Conservation (phyloP, 2,888 invertebrate genomes). For the Chouioia cunea region DNA sequence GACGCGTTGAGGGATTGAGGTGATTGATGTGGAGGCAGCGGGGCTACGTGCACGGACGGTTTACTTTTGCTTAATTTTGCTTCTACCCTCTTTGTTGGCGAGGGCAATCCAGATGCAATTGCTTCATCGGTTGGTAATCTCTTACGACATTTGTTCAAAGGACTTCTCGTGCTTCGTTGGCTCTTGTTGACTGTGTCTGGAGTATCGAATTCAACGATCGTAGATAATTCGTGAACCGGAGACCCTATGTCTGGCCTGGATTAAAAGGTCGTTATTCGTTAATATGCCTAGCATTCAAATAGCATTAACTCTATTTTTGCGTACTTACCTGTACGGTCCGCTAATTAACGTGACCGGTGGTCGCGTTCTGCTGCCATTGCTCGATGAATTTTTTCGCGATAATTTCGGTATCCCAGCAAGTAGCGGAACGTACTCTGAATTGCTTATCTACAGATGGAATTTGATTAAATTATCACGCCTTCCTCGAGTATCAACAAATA, state of each 20-base stretch:
- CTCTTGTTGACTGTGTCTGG: constrained; percentile 71
- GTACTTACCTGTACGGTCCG: constrained; percentile 58
- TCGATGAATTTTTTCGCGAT: constrained; percentile 28
- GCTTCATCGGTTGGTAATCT: constrained; percentile 30
- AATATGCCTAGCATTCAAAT: too few species aligned
- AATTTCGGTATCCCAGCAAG: constrained; percentile 59
- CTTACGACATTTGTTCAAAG: constrained; percentile 44
- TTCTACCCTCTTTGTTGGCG: constrained; percentile 43
- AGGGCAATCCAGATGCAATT: not conserved
- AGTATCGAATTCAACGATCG: constrained; percentile 78
- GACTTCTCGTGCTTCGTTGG: constrained; percentile 54
- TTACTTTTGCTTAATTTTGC: constrained; percentile 41
- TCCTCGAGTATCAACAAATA: not conserved
- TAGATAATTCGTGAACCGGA: constrained; percentile 74
- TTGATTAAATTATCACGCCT: not conserved
- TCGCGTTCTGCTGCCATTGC: constrained; percentile 52
- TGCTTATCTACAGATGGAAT: constrained; percentile 36
- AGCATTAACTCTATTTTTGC: too few species aligned
- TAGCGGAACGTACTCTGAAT: constrained; percentile 55
- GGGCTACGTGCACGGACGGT: constrained; percentile 53
- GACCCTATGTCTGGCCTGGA: constrained; percentile 37
- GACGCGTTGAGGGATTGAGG: constrained; percentile 27
- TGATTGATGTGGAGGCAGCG: constrained; percentile 45
- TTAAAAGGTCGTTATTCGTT: not conserved
- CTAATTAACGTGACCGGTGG: constrained; percentile 60